phyloP scores from a whole-genome alignment of 2,113 vertebrate genomes.

The Fulmarus glacialis region DNA sequence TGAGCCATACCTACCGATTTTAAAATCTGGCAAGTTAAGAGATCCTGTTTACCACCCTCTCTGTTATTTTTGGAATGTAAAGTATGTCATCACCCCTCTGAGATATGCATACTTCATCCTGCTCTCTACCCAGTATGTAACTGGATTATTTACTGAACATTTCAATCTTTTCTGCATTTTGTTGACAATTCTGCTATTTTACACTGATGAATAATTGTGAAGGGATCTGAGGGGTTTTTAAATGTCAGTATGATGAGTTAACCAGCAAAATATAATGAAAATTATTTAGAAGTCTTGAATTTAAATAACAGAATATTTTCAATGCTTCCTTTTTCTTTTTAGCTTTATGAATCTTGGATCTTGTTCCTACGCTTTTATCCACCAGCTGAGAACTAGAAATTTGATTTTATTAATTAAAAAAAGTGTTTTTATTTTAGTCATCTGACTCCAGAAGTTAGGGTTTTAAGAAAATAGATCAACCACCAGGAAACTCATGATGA shows the following conservation, averaged over 20 bases:
- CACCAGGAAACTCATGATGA: background rate
- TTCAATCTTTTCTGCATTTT: background rate
- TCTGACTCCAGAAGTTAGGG: background rate
- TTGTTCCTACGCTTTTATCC: background rate
- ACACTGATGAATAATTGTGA: background rate
- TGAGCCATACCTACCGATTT: background rate
- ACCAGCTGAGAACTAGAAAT: background rate
- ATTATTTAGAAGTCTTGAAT: background rate
- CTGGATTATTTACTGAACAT: background rate
- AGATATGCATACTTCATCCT: conserved; percentile 6
- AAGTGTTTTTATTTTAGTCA: background rate
- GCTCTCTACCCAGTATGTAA: background rate
- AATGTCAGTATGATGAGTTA: background rate
- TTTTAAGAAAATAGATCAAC: background rate
- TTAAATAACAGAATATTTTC: background rate
- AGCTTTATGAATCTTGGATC: background rate
- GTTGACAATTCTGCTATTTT: background rate
- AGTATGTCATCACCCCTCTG: conserved; percentile 20
- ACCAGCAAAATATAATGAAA: background rate
- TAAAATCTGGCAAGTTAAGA: background rate
- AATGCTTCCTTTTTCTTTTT: background rate
- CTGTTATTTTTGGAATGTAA: conserved; percentile 47
- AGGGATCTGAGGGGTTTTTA: background rate
- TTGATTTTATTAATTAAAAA: background rate
- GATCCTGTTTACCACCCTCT: conserved; percentile 2